Percentiles rank a stretch among this genome's conserved stretches.
phyloP scores from a whole-genome alignment of 2,113 vertebrate genomes.

The Coturnix japonica region DNA sequence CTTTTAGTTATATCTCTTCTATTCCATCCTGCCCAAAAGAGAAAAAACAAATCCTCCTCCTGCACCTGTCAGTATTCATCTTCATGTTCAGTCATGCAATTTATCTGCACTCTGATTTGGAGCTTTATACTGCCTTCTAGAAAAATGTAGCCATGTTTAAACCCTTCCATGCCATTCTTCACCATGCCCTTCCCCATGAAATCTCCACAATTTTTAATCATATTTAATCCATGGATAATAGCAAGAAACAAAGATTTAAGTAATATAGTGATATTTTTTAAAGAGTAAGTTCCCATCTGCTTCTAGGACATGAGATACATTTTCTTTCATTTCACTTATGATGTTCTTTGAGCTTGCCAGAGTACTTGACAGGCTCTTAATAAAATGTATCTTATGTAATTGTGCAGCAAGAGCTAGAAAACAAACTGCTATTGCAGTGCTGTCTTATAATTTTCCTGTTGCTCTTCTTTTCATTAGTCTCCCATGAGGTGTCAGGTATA shows the following conservation, averaged over 20 bases:
- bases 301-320: neutral
- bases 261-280: neutral
- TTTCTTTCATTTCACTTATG: accelerated
- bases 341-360: neutral
- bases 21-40: neutral
- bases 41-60: neutral
- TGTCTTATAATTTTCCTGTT: neutral
- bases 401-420: neutral
- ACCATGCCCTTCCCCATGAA: neutral
- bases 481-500: neutral
- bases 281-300: neutral
- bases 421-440: neutral
- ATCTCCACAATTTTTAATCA: neutral
- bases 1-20: neutral
- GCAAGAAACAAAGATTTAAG: neutral
- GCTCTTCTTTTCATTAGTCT: neutral
- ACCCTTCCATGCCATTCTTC: neutral
- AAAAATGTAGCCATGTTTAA: neutral
- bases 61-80: neutral
- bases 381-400: neutral
- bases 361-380: neutral
- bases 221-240: neutral
- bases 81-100: neutral
- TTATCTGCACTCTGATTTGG: neutral
- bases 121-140: neutral